Evolutionary conservation across 2,797 vertebrate genomes (phyloP), one percentile per base, ranked within the genome.

Genomic region (Lepilemur septentrionalis): DNA sequence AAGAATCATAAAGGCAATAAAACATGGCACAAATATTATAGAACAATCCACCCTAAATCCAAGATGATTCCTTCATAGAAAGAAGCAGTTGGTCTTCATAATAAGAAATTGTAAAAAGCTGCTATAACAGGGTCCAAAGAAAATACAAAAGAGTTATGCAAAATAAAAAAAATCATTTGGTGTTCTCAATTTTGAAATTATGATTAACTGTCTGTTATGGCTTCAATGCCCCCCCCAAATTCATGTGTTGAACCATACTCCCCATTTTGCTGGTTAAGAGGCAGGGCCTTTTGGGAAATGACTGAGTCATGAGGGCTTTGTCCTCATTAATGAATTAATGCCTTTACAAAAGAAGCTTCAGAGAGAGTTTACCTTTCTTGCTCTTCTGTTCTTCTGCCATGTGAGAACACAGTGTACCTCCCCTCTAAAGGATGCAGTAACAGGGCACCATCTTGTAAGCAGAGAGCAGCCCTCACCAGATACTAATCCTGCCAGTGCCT

Each of bases 131-230:
- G 38, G n/a, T 48, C 48, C 76, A 59, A 25, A 78, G 7, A 88
- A 8, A 84, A 11, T 79, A 83, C 32, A 35, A 72, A 93, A 91
- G 20, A n/a, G 12, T 41, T 72, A 72, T 4, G 2, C 25, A 43
- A 57, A 85, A 38, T 23, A 79, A 63, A 89, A 79, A 10, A 50
- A 78, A 46, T 13, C 30, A 43, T 82, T 72, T 52, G 81, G 25
- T 35, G 70, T 57, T 65, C 94, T 63, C 69, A 65, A 89, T 97
- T 93, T 30, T 50, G 23, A 52, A 22, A 63, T 83, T 79, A 93
- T 92, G 85, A 97, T 87, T 95, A 94, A 94, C 92, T 46, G 41
- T 7, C 43, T 67, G n/a, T n/a, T 55, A 50, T 20, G 25, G n/a
- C 46, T 63, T 65, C 23, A 79, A 79, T 55, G 22, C 15, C 35